Evolutionary conservation across 1,140 invertebrate species (phyloP).

Genomic region (Sarcophaga peregrina): DNA sequence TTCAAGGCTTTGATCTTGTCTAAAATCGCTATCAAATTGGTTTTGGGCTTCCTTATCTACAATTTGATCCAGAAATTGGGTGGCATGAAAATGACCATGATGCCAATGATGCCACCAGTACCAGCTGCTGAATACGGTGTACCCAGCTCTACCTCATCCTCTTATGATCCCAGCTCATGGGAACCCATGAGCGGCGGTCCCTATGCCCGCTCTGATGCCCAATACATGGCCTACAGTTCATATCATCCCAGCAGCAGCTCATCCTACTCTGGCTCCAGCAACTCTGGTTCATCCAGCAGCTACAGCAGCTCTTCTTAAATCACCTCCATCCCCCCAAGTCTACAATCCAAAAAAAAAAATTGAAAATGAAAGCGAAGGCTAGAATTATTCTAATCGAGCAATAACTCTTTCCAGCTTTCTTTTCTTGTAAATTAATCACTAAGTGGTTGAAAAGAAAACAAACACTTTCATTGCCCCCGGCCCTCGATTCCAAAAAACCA

Average conservation of each 20-base stretch:
- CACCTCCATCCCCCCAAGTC: neutral
- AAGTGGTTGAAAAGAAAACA: slow-evolving; percentile 48
- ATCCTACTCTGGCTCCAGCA: slow-evolving; percentile 69
- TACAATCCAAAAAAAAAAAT: neutral
- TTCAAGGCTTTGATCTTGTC: slow-evolving; percentile 84
- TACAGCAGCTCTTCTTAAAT: slow-evolving; percentile 60
- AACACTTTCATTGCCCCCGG: neutral
- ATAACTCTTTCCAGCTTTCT: slow-evolving; percentile 1
- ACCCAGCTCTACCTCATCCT: slow-evolving; percentile 73
- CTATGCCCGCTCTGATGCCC: slow-evolving; percentile 79
- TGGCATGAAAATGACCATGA: slow-evolving; percentile 80
- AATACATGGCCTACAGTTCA: slow-evolving; percentile 81
- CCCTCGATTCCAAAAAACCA: neutral
- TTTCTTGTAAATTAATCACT: neutral
- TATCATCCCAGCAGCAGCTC: slow-evolving; percentile 77
- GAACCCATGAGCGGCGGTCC: slow-evolving; percentile 76
- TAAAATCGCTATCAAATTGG: slow-evolving; percentile 81
- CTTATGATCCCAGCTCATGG: slow-evolving; percentile 76
- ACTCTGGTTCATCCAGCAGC: slow-evolving; percentile 67
- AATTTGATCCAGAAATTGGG: slow-evolving; percentile 78
- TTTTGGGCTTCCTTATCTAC: slow-evolving; percentile 81
- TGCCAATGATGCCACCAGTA: slow-evolving; percentile 68
- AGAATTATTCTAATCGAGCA: neutral
- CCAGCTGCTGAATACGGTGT: slow-evolving; percentile 74
- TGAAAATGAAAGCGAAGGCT: slow-evolving; percentile 48